Evolutionary conservation across 2,888 invertebrate species (phyloP).

Genomic region (Tachina fera): DNA sequence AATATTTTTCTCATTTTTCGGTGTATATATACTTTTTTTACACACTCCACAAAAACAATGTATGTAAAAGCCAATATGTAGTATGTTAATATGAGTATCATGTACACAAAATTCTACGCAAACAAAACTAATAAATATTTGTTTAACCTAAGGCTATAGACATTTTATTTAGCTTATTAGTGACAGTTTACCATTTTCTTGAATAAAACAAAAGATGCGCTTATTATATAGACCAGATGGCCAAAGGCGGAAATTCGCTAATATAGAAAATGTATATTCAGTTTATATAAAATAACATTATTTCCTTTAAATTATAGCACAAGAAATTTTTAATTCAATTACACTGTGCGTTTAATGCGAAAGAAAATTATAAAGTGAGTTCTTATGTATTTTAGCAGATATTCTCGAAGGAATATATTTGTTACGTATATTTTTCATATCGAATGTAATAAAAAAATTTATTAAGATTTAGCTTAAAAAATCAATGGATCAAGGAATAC

Average conservation of each 20-base stretch:
- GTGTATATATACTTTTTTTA: too few species aligned
- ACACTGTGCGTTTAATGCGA: too few species aligned
- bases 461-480: too few species aligned
- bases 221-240: neutral
- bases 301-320: neutral
- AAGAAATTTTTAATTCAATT: neutral
- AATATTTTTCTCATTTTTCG: too few species aligned
- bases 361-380: too few species aligned
- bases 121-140: neutral
- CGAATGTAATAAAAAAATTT: too few species aligned
- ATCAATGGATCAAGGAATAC: too few species aligned
- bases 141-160: neutral
- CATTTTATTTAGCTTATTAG: slow-evolving; percentile 5
- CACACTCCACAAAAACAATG: too few species aligned
- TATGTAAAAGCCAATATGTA: too few species aligned
- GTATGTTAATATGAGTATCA: neutral
- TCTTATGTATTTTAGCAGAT: too few species aligned
- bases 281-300: neutral
- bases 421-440: too few species aligned
- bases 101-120: neutral
- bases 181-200: neutral
- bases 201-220: neutral
- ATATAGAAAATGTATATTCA: neutral
- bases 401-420: too few species aligned
- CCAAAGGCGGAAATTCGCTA: neutral